These are phyloP conservation scores for Tachysurus vachellii DNA, from an alignment of 2,113 vertebrate genomes.

Conservation along the genomic window DNA sequence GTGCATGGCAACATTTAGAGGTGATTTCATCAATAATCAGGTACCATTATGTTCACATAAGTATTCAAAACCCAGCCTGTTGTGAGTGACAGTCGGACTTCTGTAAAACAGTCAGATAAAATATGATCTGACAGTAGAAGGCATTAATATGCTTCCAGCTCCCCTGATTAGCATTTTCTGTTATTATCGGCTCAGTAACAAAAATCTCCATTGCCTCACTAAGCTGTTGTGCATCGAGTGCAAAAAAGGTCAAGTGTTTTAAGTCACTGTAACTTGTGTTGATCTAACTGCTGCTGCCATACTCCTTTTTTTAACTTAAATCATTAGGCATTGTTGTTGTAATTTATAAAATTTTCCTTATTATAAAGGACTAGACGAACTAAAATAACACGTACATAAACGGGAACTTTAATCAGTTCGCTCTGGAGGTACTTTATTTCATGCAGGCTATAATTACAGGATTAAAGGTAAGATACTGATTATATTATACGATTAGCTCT, in stretches of 20 bases:
- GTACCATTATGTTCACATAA: neutral
- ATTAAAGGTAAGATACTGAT: neutral
- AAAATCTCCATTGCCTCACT: neutral
- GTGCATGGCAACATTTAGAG: slow-evolving; percentile 26
- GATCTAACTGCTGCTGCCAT: slow-evolving; percentile 45
- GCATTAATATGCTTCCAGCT: neutral
- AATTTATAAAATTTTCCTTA: neutral
- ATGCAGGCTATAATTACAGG: neutral
- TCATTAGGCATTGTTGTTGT: slow-evolving; percentile 1
- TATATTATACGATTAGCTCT: neutral
- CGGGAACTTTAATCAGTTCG: neutral
- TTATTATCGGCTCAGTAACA: neutral
- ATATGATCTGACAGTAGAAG: neutral
- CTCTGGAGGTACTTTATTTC: neutral
- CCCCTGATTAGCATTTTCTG: neutral
- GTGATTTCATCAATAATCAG: neutral
- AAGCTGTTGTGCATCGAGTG: neutral
- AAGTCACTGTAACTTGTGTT: neutral
- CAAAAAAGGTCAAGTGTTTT: slow-evolving; percentile 31
- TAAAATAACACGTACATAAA: neutral
- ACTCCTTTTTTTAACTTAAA: slow-evolving; percentile 24
- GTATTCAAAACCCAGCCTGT: neutral
- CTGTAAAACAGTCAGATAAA: neutral
- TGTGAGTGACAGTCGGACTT: neutral
- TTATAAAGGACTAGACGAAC: slow-evolving; percentile 7